Evolutionary conservation across 2,113 vertebrate species (phyloP).

Genomic region (Chamaea fasciata): DNA sequence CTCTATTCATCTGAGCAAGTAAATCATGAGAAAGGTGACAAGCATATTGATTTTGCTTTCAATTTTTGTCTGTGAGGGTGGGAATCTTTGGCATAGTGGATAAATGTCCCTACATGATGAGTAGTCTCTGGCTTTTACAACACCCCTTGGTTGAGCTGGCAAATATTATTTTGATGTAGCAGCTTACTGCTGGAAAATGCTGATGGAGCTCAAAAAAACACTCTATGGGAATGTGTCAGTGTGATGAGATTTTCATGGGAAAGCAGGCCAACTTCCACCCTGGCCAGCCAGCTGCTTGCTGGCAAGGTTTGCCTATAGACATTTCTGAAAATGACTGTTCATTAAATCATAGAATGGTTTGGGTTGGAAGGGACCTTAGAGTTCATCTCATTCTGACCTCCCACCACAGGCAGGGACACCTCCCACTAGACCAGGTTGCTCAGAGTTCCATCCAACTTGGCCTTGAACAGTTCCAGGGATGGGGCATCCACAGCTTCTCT

Average conservation of each 20-base stretch:
- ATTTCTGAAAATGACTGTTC: not conserved
- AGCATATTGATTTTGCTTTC: not conserved
- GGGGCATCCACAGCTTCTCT: not conserved
- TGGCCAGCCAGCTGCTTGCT: not conserved
- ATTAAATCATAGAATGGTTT: not conserved
- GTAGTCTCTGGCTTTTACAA: not conserved
- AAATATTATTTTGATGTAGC: not conserved
- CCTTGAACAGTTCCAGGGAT: not conserved
- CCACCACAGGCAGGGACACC: not conserved
- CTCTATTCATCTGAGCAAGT: not conserved
- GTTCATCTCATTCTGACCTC: fast-evolving
- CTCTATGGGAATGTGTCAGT: not conserved
- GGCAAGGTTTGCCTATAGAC: not conserved
- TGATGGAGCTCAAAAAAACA: not conserved
- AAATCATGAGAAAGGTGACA: not conserved
- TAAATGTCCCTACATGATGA: not conserved
- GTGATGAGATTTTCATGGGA: not conserved
- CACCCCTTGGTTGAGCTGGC: not conserved
- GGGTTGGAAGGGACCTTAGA: not conserved
- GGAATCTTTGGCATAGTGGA: not conserved
- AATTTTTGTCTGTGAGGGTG: not conserved
- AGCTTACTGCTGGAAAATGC: not conserved
- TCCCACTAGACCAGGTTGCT: not conserved
- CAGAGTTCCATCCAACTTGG: not conserved
- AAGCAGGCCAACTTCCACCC: not conserved